Evolutionary conservation across 2,113 vertebrate species (phyloP).

Genomic region (Scolopax mira): DNA sequence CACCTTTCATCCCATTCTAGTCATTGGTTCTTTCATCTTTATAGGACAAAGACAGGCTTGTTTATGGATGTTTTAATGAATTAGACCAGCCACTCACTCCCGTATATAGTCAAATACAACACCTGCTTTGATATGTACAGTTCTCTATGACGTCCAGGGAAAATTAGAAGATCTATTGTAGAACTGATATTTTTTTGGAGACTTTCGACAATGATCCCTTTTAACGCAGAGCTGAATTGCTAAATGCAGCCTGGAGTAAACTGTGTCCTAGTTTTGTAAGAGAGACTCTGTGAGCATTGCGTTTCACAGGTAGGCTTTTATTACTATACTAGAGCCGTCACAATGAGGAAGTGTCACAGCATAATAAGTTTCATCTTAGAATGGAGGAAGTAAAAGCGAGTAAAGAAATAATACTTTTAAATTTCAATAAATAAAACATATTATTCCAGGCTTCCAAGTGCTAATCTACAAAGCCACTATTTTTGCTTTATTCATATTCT

Average conservation of each 20-base stretch:
- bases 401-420: not conserved
- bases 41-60: constrained; percentile 77
- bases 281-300: constrained; percentile 41
- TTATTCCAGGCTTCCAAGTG: not conserved
- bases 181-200: constrained; percentile 21
- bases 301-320: constrained; percentile 58
- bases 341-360: constrained; percentile 46
- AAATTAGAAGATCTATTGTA: constrained; percentile 66
- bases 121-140: constrained; percentile 63
- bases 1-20: constrained; percentile 77
- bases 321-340: constrained; percentile 42
- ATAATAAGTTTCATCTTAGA: not conserved
- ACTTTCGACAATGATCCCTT: constrained; percentile 40
- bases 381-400: not conserved
- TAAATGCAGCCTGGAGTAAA: constrained; percentile 48
- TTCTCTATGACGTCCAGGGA: constrained; percentile 58
- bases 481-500: not conserved
- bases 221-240: constrained; percentile 47
- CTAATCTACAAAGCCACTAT: not conserved
- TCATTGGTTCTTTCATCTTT: constrained; percentile 73
- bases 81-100: constrained; percentile 54
- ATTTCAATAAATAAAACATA: not conserved
- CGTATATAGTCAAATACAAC: constrained; percentile 13
- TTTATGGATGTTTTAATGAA: constrained; percentile 71
- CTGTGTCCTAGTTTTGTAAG: constrained; percentile 51